A percentile compares a stretch with the other conserved stretches of the same genome.
These are phyloP conservation scores for Mya arenaria DNA, from an alignment of 1,140 invertebrate genomes.

Conservation along the genomic window DNA sequence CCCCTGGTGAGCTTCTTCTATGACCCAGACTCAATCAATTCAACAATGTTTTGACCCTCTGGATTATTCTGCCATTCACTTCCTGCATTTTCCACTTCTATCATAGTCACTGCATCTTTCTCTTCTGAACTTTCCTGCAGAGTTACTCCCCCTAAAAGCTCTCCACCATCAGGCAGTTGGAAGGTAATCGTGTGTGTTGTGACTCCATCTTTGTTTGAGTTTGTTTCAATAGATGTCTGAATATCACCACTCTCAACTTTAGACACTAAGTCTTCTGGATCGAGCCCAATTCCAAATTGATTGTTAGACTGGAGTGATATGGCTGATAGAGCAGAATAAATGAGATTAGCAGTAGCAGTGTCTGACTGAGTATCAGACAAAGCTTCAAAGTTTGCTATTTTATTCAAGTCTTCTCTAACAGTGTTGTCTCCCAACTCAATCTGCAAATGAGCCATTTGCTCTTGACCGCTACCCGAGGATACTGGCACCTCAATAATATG, in stretches of 20 bases:
- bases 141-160: conserved; percentile 28
- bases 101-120: conserved; percentile 17
- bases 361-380: conserved; percentile 81
- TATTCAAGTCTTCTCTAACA: too few species aligned
- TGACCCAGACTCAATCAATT: neutral
- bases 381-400: too few species aligned
- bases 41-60: neutral
- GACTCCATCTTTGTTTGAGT: conserved; percentile 62
- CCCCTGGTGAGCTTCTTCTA: neutral
- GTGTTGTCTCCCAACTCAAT: conserved; percentile 64
- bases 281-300: neutral
- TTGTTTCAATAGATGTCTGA: conserved; percentile 64
- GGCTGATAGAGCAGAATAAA: conserved; percentile 83
- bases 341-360: conserved; percentile 83
- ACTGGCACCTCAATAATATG: neutral
- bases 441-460: conserved; percentile 57
- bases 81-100: neutral
- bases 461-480: conserved; percentile 5
- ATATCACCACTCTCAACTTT: conserved; percentile 55
- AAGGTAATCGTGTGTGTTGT: conserved; percentile 73
- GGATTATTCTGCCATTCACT: conserved; percentile 12
- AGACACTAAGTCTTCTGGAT: neutral
- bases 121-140: conserved; percentile 19
- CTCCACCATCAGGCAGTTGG: conserved; percentile 59
- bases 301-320: conserved; percentile 62